Conservation (phyloP, 1,140 invertebrate genomes). For the Pseudomyrmex flavicornis region DNA sequence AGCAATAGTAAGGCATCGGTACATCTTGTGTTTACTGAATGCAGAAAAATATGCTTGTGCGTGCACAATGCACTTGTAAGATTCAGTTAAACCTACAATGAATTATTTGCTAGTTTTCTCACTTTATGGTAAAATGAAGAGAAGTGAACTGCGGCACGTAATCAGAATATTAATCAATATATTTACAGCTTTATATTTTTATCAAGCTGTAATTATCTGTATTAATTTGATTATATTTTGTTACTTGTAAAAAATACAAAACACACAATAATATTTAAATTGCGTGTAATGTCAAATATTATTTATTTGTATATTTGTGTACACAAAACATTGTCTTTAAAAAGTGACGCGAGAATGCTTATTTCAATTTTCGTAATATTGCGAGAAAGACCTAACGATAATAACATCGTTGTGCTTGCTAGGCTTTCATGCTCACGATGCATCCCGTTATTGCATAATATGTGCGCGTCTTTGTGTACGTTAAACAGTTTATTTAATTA, state of each 20-base stretch:
- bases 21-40: slow-evolving; percentile 52
- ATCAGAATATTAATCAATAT: background rate
- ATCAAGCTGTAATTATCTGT: background rate
- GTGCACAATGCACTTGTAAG: slow-evolving; percentile 2
- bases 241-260: background rate
- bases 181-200: background rate
- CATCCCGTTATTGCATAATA: slow-evolving; percentile 53
- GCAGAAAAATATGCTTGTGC: slow-evolving; percentile 27
- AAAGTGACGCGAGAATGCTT: no score
- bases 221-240: background rate
- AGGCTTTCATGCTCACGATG: background rate
- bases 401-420: slow-evolving; percentile 11
- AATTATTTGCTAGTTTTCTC: background rate
- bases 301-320: no score
- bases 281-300: background rate
- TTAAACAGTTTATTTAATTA: slow-evolving; percentile 38
- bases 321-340: no score
- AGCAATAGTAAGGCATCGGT: slow-evolving; percentile 55
- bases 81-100: slow-evolving; percentile 16
- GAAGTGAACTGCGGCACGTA: background rate
- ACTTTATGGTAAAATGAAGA: background rate
- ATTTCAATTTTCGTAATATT: slow-evolving; percentile 9
- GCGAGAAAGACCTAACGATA: slow-evolving; percentile 12
- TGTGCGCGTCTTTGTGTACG: slow-evolving; percentile 17
- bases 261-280: background rate